Evolutionary conservation across 30 jellyfish, hydroid and myxozoan species (phyloP).

Genomic region (Aurelia aurita complex sp. Pacific): DNA sequence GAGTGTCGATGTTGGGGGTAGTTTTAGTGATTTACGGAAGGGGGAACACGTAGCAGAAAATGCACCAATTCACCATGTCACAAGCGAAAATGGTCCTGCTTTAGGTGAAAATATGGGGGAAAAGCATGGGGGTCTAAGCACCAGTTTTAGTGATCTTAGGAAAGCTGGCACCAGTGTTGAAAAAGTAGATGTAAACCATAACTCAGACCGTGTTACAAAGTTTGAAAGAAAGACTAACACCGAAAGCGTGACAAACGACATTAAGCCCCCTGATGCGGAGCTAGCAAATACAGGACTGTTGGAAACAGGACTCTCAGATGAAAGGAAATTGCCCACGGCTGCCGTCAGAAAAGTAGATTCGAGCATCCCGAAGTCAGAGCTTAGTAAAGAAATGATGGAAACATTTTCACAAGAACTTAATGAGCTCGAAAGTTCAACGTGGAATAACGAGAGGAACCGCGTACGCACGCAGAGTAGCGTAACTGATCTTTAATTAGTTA

Average conservation of each 20-base stretch:
- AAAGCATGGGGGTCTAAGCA: constrained; percentile 43
- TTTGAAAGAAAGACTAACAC: constrained; percentile 4
- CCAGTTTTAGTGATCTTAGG: constrained; percentile 45
- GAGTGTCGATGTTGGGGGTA: neutral
- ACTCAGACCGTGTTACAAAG: constrained; percentile 34
- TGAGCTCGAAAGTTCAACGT: constrained; percentile 19
- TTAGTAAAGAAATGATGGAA: constrained; percentile 70
- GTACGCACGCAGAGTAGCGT: neutral
- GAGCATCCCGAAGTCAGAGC: neutral
- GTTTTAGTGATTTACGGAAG: constrained; percentile 34
- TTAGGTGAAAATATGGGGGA: constrained; percentile 24
- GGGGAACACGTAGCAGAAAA: neutral
- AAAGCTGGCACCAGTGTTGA: constrained; percentile 30
- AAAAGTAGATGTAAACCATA: constrained; percentile 35
- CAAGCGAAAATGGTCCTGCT: neutral
- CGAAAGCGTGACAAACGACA: neutral
- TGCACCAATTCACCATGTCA: neutral
- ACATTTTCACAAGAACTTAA: constrained; percentile 62
- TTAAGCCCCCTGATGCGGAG: neutral
- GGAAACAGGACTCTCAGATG: too few species aligned
- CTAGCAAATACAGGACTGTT: neutral
- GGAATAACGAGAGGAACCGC: too few species aligned
- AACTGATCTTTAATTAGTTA: constrained; percentile 11
- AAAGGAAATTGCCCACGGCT: too few species aligned
- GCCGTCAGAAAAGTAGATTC: too few species aligned